A percentile compares a stretch with the other conserved stretches of the same genome.
phyloP scores from a whole-genome alignment of 2,797 vertebrate genomes.

The Pseudocheirus occidentalis region DNA sequence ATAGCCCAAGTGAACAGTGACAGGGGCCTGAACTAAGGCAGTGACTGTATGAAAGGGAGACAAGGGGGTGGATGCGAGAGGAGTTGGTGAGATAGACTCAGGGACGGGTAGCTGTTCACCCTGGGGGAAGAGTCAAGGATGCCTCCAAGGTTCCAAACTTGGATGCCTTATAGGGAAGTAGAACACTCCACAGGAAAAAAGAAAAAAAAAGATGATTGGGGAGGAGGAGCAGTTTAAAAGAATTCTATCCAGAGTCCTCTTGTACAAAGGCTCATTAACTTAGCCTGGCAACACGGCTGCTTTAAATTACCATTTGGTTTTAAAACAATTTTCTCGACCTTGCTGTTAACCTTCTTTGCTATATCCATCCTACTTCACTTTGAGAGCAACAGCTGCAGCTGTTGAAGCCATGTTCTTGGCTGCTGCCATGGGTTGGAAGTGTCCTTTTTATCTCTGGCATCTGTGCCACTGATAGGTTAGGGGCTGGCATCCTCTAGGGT shows the following conservation, averaged over 20 bases:
- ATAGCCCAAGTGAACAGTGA: not conserved
- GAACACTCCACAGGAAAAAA: not conserved
- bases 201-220: not conserved
- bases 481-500: slow-evolving; percentile 60
- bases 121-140: not conserved
- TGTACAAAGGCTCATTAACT: slow-evolving; percentile 46
- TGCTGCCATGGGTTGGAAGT: slow-evolving; percentile 61
- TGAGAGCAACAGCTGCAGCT: slow-evolving; percentile 20
- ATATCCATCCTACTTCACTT: slow-evolving; percentile 56
- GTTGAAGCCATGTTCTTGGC: slow-evolving; percentile 71
- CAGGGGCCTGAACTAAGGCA: not conserved
- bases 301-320: slow-evolving; percentile 35
- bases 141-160: not conserved
- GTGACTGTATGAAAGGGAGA: not conserved
- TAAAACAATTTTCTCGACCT: slow-evolving; percentile 56
- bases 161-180: not conserved
- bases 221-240: not conserved
- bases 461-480: slow-evolving; percentile 39
- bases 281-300: slow-evolving; percentile 44
- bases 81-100: not conserved
- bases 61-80: not conserved
- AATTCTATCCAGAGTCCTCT: slow-evolving; percentile 44
- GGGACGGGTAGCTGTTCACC: not conserved
- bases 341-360: slow-evolving; percentile 58
- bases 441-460: slow-evolving; percentile 58